phyloP scores from a whole-genome alignment of 2,888 invertebrate genomes.

The Polydesmus complanatus region DNA sequence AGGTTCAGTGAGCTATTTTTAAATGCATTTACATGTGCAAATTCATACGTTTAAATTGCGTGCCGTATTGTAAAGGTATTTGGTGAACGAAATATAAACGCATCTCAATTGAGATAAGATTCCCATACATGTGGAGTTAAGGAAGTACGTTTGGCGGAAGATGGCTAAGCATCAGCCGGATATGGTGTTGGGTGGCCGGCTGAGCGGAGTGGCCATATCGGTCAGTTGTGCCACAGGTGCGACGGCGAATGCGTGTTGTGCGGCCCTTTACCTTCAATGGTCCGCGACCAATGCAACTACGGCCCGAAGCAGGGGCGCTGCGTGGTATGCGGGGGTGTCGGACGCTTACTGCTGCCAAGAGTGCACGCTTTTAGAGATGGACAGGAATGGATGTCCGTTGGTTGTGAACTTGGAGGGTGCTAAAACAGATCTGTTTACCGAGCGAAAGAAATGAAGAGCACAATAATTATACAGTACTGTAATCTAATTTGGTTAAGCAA shows the following conservation, averaged over 20 bases:
- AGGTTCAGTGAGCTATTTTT: no score
- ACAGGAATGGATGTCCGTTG: constrained; percentile 98
- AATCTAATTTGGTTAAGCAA: no score
- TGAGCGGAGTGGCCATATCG: constrained; percentile 97
- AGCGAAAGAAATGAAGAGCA: constrained; percentile 97
- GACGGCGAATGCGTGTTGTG: constrained; percentile 99
- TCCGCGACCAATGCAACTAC: constrained; percentile 99
- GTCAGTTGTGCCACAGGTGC: constrained; percentile 88
- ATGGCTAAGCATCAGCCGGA: constrained; percentile 99
- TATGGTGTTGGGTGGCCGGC: constrained; percentile 96
- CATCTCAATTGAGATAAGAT: no score
- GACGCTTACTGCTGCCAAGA: constrained; percentile 99
- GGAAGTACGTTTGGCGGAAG: not conserved
- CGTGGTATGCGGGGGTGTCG: constrained; percentile 97
- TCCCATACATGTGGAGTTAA: no score
- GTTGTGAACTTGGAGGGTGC: constrained; percentile 98
- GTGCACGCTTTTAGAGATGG: constrained; percentile 98
- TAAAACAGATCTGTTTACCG: constrained; percentile 98
- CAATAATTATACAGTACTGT: no score
- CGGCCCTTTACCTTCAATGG: constrained; percentile 97
- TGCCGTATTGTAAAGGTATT: no score
- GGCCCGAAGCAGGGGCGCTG: constrained; percentile 97
- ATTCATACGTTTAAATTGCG: no score
- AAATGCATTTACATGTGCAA: no score
- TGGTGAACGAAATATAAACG: no score